Evolutionary conservation across 2,888 invertebrate species (phyloP), one percentile per base, ranked within the genome.

Genomic region (Latheticus oryzae): DNA sequence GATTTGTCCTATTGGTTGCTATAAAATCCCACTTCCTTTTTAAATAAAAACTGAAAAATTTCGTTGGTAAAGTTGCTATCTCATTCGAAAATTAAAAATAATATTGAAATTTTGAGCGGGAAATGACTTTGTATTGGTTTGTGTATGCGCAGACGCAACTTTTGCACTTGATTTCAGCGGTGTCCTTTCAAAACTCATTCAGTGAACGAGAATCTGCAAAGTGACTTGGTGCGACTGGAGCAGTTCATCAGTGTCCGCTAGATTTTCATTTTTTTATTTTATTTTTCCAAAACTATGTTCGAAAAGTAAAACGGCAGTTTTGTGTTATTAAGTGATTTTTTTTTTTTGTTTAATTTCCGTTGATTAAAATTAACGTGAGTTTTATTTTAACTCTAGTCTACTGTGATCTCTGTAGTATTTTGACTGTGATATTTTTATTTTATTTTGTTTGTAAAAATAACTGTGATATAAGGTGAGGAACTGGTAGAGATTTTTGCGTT

Each of bases 111-210:
- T 58, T 58, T 58, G 47, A 58, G 58, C 58, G 58, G 58, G 58
- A 58, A 58, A 48, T 12, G 47, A 13, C 11, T 40, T 58, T 48
- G 58, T 47, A 58, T 58, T 58, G 58, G 58, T 47, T 26, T 53
- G 48, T 7, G 12, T 15, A 7, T 23, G 50, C 62, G 62, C 62
- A 48, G 33, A 52, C 58, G 57, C 33, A 16, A 21, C 21, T 30
- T 28, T 23, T 38, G 52, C 57, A 56, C 53, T 59, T 53, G 59
- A 57, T 61, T 56, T 57, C 51, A 54, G 42, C 28, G 30, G 61
- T 53, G 52, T 54, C 58, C 58, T 61, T 63, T 63, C 61, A 61
- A 63, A 63, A 60, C 47, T 53, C 51, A 45, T 37, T 57, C 57
- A 57, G 57, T 58, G 19, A 24, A 42, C 40, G 38, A 47, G 52